Base-by-base conservation (phyloP, 2,113 vertebrate genomes). In the Xenopus tropicalis region DNA sequence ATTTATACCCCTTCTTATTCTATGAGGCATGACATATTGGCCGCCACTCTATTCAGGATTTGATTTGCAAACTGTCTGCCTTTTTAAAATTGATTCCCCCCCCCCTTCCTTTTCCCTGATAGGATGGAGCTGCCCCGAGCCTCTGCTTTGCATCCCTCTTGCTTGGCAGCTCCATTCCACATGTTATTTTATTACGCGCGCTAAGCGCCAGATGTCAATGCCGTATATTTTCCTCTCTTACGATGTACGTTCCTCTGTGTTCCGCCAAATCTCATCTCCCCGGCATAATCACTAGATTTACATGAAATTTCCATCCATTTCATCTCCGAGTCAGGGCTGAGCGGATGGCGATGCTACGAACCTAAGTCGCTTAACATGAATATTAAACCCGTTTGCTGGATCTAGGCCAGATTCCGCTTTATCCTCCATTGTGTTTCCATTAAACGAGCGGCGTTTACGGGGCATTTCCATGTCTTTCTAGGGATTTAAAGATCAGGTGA, bases 221-320 rank as follows among this genome's bases (percentile, higher is more conserved):
- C 42, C 44, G 52, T 19, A 16, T 62, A 23, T 14, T 19, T n/a
- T 21, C 22, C 51, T 17, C 1, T 17, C 46, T 17, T 17, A 12
- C 6, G 46, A 14, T 48, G 46, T 56, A 68, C 17, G 44, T 65
- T 54, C 17, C 51, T 42, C 42, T 43, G 25, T 57, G 20, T 56
- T 21, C 25, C 11, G 42, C 20, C 61, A 72, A 25, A 72, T 56
- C 64, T 72, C 20, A 57, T 72, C 64, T 63, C 37, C 71, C 22
- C 43, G 56, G n/a, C 61, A 3, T 25, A 72, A 66, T 52, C 29
- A 66, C 64, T 72, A 66, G 62, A 66, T 72, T 72, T 72, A 56
- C 61, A 72, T 65, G 2, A 12, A 3, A 72, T 72, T 65, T 72
- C 42, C 62, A 66, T 72, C 64, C 52, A 42, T 57, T 44, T 42